phyloP scores from a whole-genome alignment of 1,140 invertebrate species.

The Neotoxoptera formosana region DNA sequence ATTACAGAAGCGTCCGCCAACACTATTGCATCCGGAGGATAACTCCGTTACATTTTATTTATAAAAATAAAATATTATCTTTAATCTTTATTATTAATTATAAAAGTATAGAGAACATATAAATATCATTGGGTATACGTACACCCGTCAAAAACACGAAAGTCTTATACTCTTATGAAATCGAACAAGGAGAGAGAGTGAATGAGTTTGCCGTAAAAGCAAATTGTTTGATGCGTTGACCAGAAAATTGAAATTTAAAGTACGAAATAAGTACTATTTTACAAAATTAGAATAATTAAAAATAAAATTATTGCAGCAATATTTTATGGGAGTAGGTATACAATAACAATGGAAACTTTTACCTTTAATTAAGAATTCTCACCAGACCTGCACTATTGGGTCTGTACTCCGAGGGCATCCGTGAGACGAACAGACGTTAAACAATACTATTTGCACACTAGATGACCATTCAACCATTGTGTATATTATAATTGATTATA shows the following conservation, averaged over 20 bases:
- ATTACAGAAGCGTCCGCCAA: conserved; percentile 9
- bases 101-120: not conserved
- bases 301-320: not conserved
- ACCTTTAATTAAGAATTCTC: conserved; percentile 14
- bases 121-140: not conserved
- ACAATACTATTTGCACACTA: not conserved
- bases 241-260: not conserved
- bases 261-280: not conserved
- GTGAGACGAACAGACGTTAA: not conserved
- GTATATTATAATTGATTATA: conserved; percentile 3
- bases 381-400: not conserved
- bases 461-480: not conserved
- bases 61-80: conserved; percentile 9
- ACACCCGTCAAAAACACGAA: not conserved
- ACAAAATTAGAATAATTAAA: not conserved
- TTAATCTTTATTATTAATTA: not conserved
- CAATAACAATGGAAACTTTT: conserved; percentile 36
- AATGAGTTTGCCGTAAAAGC: not conserved
- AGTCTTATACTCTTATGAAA: not conserved
- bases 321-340: not conserved
- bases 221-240: not conserved
- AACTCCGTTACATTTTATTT: not conserved
- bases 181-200: no score
- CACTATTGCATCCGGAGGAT: not conserved
- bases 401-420: not conserved